Evolutionary conservation across 2,888 invertebrate genomes (phyloP), one percentile per base, ranked within the genome.

Genomic region (Mimumesa dahlbomi): DNA sequence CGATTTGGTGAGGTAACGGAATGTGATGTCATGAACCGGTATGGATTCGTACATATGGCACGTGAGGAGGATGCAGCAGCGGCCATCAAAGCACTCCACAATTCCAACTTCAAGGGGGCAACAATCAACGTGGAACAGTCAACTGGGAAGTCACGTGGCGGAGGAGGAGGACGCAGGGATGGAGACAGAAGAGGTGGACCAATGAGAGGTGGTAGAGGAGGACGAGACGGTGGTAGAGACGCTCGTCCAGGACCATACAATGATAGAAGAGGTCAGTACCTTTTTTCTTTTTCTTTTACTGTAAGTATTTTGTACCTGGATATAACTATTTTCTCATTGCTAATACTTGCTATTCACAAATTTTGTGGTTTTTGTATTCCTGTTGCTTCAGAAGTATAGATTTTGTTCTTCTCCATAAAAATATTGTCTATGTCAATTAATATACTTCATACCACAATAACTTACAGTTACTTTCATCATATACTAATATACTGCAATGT

Each of bases 21-120:
- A 90, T 97, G 97, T 90, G 98, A 98, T 88, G 96, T 98, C 64
- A 95, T 98, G 91, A 97, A 97, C 89, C 94, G 97, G 69, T 98
- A 97, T 89, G 98, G 97, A 7, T 98, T 98, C 90, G 95, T 98
- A 50, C 97, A 97, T 90, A 94, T 96, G 94, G 94, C 95, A 85
- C 94, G 94, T 16, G 93, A 93, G 83, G 94, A 95, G 53, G 94
- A 96, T 89, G 97, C 97, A 2, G 92, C 93, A 45, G 93, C 93
- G 59, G 97, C 97, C 0, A 96, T 96, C 79, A 92, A 94, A 73
- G 95, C 93, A 25, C 90, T 97, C 25, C 94, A 97, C 89, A 95
- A 95, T 82, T 92, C 93, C 0, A 93, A 93, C 49, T 96, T 97
- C 88, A 96, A 96, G 90, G 97, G 97, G 19, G 94, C 94, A 53